phyloP scores from a whole-genome alignment of 2,113 vertebrate genomes.

The Dipodomys ordii region DNA sequence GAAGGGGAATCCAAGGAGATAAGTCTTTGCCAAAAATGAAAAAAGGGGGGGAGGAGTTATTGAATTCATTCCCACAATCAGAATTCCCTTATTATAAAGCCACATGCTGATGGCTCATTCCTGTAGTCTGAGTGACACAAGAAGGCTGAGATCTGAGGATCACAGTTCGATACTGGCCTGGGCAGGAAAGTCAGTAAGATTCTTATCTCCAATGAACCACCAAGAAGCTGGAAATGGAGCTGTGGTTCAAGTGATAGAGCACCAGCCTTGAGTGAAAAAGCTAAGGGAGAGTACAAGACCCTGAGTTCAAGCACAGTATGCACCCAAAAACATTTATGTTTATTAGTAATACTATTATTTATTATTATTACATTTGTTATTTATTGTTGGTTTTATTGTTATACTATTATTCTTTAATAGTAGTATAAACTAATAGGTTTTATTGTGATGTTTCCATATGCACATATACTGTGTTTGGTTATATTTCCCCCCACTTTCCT shows the following conservation, averaged over 20 bases:
- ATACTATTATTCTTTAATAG: neutral
- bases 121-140: too few relatives aligned
- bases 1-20: neutral
- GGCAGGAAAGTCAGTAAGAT: too few relatives aligned
- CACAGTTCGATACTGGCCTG: too few relatives aligned
- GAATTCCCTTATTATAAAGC: too few relatives aligned
- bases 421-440: neutral
- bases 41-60: neutral
- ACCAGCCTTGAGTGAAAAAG: too few relatives aligned
- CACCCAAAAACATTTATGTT: neutral
- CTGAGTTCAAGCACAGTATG: too few relatives aligned
- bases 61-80: neutral
- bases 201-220: too few relatives aligned
- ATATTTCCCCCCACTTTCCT: neutral
- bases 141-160: too few relatives aligned
- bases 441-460: neutral
- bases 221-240: too few relatives aligned
- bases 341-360: neutral
- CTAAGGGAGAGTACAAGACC: too few relatives aligned
- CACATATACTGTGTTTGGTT: neutral
- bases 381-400: neutral
- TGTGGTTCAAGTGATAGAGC: too few relatives aligned
- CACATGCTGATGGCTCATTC: too few relatives aligned
- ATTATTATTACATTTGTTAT: neutral
- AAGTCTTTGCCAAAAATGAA: neutral